Conservation (phyloP, 2,113 vertebrate species). For the Neolamprologus ventralis region DNA sequence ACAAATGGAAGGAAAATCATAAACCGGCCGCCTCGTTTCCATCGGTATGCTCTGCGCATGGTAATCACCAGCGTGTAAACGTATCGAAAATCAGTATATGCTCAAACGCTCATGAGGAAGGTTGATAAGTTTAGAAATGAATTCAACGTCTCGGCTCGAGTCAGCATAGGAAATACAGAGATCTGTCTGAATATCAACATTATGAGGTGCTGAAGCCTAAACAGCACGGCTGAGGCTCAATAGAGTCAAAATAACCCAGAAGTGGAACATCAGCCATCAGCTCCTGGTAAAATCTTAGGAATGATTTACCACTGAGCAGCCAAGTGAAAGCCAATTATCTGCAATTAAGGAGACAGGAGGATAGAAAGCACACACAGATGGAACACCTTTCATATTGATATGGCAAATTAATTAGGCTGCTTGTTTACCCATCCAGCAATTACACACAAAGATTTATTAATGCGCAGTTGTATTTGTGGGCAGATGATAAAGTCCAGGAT, state of each 20-base stretch:
- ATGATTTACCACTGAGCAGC: background rate
- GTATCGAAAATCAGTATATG: background rate
- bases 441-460: background rate
- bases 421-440: background rate
- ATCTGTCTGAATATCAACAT: background rate
- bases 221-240: background rate
- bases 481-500: background rate
- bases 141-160: background rate
- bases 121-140: background rate
- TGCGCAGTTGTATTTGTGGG: background rate
- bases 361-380: background rate
- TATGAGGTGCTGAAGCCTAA: background rate
- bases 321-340: background rate
- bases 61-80: background rate
- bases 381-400: background rate
- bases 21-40: conserved; percentile 30
- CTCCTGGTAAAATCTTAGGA: background rate
- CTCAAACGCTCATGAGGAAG: background rate
- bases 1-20: conserved; percentile 27
- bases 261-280: background rate
- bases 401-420: background rate
- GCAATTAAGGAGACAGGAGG: background rate
- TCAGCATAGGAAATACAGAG: background rate
- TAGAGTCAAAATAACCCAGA: background rate
- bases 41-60: background rate